Conservation (phyloP, 2,797 vertebrate genomes). For the Psittacula derbiana region DNA sequence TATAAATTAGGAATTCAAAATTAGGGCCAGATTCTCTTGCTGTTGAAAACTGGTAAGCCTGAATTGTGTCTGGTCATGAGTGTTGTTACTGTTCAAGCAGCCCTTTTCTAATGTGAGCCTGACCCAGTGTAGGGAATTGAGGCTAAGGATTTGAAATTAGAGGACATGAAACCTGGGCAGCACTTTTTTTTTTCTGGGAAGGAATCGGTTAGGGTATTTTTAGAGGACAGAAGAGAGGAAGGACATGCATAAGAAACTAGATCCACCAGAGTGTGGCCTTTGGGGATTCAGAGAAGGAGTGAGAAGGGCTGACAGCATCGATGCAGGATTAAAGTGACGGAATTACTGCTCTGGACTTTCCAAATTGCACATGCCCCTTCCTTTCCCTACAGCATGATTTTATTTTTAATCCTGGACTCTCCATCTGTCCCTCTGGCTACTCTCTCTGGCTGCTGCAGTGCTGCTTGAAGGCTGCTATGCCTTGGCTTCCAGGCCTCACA, state of each 20-base stretch:
- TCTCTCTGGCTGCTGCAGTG: constrained; percentile 59
- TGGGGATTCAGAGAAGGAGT: constrained; percentile 10
- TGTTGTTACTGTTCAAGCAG: neutral
- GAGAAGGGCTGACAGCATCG: neutral
- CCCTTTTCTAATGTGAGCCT: neutral
- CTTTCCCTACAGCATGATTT: constrained; percentile 40
- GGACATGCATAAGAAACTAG: neutral
- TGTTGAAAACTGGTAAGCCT: constrained; percentile 5
- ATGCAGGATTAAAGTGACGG: neutral
- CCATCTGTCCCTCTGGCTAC: constrained; percentile 62
- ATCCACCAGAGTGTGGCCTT: neutral
- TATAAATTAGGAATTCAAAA: constrained; percentile 32
- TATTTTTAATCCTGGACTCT: constrained; percentile 57
- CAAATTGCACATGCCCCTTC: constrained; percentile 37
- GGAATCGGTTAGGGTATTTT: neutral
- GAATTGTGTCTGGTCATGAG: neutral
- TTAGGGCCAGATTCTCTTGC: neutral
- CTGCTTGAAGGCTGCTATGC: constrained; percentile 51
- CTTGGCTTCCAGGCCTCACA: constrained; percentile 30
- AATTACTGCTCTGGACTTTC: constrained; percentile 29
- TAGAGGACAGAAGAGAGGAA: constrained; percentile 1
- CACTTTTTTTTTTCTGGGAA: neutral
- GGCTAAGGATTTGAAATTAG: neutral
- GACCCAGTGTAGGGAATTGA: neutral
- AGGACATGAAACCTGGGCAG: neutral